Conservation (phyloP, 2,888 invertebrate species). For the Xestia rhomboidea region DNA sequence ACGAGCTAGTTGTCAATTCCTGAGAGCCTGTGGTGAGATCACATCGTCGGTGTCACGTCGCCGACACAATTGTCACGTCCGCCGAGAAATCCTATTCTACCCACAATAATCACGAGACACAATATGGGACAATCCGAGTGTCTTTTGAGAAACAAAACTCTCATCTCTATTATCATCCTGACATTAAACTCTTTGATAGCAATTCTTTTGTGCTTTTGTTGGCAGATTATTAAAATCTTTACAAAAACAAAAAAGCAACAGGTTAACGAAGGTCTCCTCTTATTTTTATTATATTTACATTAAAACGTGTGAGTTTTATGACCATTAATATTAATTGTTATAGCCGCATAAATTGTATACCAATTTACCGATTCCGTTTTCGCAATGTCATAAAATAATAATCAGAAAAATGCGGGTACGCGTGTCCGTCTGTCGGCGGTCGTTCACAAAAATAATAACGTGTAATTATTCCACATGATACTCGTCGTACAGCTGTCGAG, state of each 20-base stretch:
- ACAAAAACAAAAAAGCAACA: constrained; percentile 4
- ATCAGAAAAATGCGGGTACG: constrained; percentile 33
- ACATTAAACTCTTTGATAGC: constrained; percentile 23
- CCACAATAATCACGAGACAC: constrained; percentile 71
- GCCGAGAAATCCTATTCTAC: constrained; percentile 72
- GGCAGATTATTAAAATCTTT: not conserved
- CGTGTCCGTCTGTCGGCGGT: constrained; percentile 16
- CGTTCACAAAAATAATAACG: constrained; percentile 40
- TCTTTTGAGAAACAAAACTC: constrained; percentile 60
- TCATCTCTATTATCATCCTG: constrained; percentile 41
- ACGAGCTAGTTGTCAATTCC: constrained; percentile 72
- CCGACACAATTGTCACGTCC: constrained; percentile 86
- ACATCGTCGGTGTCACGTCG: constrained; percentile 77
- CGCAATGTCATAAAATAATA: constrained; percentile 44
- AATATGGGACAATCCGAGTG: constrained; percentile 58
- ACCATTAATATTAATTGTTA: constrained; percentile 51
- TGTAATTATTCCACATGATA: constrained; percentile 57
- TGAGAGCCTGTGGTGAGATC: constrained; percentile 76
- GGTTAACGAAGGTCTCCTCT: constrained; percentile 21
- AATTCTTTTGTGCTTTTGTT: constrained; percentile 15
- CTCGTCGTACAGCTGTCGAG: constrained; percentile 58
- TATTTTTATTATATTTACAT: constrained; percentile 18
- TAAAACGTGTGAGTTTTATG: constrained; percentile 44
- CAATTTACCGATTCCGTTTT: constrained; percentile 41
- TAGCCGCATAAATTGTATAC: constrained; percentile 41